Percentiles rank a stretch among this genome's conserved stretches.
phyloP scores from a whole-genome alignment of 2,888 invertebrate species.

The Hydraecia micacea region DNA sequence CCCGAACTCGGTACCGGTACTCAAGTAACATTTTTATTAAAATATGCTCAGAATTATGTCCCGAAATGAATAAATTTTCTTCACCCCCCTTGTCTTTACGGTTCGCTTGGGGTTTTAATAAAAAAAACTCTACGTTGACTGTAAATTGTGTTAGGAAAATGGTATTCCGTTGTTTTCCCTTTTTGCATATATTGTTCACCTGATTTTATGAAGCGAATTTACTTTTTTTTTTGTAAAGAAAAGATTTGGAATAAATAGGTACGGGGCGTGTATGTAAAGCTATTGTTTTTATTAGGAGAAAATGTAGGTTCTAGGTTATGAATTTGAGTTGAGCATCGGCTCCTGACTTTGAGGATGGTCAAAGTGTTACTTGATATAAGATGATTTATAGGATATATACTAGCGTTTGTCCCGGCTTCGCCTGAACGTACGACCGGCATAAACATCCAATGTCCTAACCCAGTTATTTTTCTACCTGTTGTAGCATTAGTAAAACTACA shows the following conservation, averaged over 20 bases:
- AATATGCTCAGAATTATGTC: constrained; percentile 83
- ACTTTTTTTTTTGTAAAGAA: constrained; percentile 9
- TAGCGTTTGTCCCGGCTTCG: too few relatives aligned
- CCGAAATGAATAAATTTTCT: constrained; percentile 84
- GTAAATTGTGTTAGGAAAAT: constrained; percentile 76
- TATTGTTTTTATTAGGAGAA: constrained; percentile 24
- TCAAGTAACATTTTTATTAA: constrained; percentile 80
- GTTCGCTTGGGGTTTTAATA: constrained; percentile 77
- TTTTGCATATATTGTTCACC: constrained; percentile 63
- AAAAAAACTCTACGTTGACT: constrained; percentile 73
- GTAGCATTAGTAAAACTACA: too few relatives aligned
- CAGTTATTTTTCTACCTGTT: too few relatives aligned
- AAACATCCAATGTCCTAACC: too few relatives aligned
- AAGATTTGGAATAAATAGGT: constrained; percentile 42
- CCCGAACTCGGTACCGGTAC: constrained; percentile 55
- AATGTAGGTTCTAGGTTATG: constrained; percentile 12
- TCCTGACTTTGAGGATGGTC: background rate
- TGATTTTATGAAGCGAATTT: constrained; percentile 59
- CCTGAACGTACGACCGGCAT: too few relatives aligned
- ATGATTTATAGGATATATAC: background rate
- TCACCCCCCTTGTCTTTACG: constrained; percentile 79
- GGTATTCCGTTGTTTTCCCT: constrained; percentile 66
- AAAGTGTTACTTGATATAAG: too few relatives aligned
- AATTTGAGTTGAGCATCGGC: background rate
- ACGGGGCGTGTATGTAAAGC: constrained; percentile 1